Percentiles rank a stretch among this genome's conserved stretches.
Evolutionary conservation across 2,113 vertebrate species (phyloP).

Genomic region (Donacobius atricapilla): DNA sequence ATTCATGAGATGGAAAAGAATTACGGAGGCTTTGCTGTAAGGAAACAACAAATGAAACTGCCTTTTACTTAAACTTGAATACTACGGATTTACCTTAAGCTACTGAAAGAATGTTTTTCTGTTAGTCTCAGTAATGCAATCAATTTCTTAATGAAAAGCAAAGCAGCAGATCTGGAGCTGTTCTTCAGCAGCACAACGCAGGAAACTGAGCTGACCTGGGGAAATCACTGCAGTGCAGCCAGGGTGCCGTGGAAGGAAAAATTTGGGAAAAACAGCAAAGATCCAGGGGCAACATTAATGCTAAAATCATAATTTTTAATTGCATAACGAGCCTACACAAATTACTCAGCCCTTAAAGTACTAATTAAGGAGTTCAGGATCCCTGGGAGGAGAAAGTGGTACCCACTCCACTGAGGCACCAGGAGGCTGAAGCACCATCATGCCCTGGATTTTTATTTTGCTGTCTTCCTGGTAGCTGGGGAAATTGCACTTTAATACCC

Average conservation of each 20-base stretch:
- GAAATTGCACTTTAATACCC: background rate
- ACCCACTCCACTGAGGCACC: background rate
- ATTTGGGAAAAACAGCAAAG: background rate
- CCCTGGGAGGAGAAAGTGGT: background rate
- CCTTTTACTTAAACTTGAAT: background rate
- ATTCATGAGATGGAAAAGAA: background rate
- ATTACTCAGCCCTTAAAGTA: background rate
- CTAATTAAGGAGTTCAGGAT: background rate
- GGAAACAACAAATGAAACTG: background rate
- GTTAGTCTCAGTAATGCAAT: background rate
- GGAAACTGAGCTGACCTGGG: background rate
- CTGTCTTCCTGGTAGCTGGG: background rate
- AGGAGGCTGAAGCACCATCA: background rate
- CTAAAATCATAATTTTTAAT: background rate
- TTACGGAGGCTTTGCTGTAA: background rate
- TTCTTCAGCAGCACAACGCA: background rate
- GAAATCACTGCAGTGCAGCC: background rate
- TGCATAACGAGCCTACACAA: background rate
- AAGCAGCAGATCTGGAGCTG: background rate
- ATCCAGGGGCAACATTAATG: background rate
- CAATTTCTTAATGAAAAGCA: background rate
- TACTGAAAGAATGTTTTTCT: background rate
- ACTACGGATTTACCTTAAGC: background rate
- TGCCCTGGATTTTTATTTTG: background rate
- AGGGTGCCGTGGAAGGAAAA: background rate